Evolutionary conservation across 2,113 vertebrate species (phyloP), one percentile per base, ranked within the genome.

Genomic region (Galeopterus variegatus): DNA sequence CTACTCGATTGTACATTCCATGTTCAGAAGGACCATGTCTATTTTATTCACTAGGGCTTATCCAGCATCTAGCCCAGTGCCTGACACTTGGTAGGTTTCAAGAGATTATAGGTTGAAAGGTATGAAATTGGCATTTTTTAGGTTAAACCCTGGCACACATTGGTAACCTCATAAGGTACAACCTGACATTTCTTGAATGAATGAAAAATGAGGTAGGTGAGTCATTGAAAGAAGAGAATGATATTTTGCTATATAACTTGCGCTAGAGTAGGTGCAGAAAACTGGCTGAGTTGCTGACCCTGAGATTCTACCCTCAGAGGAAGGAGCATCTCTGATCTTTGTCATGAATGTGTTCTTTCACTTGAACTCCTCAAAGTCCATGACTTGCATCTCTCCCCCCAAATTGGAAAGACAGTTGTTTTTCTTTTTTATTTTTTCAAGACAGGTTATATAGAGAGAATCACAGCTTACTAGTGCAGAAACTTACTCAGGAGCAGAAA

Each of bases 221-320:
- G 82, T 81, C 65, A 48, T 28, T 82, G 14, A 75, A 60, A 80
- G 54, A 91, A 91, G 52, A 91, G n/a, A 81, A 81, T 48, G 36
- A 89, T 28, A 60, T 85, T 14, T 31, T 81, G 64, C 28, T 81
- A 73, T 62, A 18, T 36, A 72, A 62, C 12, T 14, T 81, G 13
- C 14, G 48, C 76, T 86, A 67, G 28, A 11, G 36, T 58, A 87
- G 13, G 33, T 12, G 75, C n/a, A 89, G 52, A 36, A 65, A 75
- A 58, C 58, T 75, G 67, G 13, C 23, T 77, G 73, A 65, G 11
- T 67, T 83, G 5, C 18, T 83, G 58, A 76, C 23, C n/a, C 11
- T 75, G 50, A 56, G 7, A 58, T 23, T 9, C 75, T 67, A 28
- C 6, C 15, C 31, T 21, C 83, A 83, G 52, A 77, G n/a, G 10